A percentile compares a stretch with the other conserved stretches of the same genome.
Conservation (phyloP, 2,888 invertebrate genomes). For the Cheilosia impressa region DNA sequence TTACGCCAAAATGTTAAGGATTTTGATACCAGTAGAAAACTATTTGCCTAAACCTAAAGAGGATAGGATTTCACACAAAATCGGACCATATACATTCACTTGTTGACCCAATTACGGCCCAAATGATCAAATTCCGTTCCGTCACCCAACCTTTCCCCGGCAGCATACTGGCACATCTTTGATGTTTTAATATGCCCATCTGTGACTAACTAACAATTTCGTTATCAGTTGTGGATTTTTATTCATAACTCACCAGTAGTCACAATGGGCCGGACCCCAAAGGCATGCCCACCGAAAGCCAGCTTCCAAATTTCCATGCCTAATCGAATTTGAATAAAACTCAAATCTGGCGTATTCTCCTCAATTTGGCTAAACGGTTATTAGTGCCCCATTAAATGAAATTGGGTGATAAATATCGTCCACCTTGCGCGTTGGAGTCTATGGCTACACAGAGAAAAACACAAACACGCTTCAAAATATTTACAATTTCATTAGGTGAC, state of each 20-base stretch:
- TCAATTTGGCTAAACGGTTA: slow-evolving; percentile 60
- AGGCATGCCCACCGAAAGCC: not conserved
- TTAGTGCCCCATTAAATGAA: slow-evolving; percentile 59
- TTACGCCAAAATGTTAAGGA: too few species aligned
- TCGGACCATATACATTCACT: too few species aligned
- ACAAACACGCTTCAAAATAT: slow-evolving; percentile 38
- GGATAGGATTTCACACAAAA: too few species aligned
- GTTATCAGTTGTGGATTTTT: not conserved
- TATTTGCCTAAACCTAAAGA: too few species aligned
- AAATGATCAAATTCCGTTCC: too few species aligned
- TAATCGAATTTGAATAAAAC: slow-evolving; percentile 49
- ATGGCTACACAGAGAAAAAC: not conserved
- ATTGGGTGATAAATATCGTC: slow-evolving; percentile 53
- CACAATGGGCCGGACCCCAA: not conserved
- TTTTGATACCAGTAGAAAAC: too few species aligned
- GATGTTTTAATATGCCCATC: not conserved
- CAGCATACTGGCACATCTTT: not conserved
- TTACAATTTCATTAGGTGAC: slow-evolving; percentile 70
- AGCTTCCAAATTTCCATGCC: slow-evolving; percentile 21
- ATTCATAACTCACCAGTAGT: slow-evolving; percentile 1
- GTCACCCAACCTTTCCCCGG: not conserved
- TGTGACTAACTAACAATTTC: not conserved
- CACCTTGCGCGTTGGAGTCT: slow-evolving; percentile 47
- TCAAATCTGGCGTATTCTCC: slow-evolving; percentile 30
- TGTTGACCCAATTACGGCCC: too few species aligned